Evolutionary conservation across 2,113 vertebrate genomes (phyloP).

Genomic region (Limnothrissa miodon): DNA sequence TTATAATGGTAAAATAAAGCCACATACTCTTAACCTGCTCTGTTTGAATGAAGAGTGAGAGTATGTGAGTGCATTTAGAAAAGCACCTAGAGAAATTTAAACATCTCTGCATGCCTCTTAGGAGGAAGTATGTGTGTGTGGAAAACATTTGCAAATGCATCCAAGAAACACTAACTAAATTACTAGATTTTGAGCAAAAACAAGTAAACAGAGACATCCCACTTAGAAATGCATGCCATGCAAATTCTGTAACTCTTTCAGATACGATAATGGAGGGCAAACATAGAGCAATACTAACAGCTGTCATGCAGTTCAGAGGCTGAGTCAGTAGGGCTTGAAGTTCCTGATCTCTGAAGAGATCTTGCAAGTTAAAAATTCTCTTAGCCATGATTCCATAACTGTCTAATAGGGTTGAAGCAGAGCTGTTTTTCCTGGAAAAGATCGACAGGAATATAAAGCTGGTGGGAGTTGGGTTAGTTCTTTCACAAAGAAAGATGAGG

Average conservation of each 20-base stretch:
- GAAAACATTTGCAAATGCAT: no score
- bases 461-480: no score
- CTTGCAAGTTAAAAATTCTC: not conserved
- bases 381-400: not conserved
- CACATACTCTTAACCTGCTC: not conserved
- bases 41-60: not conserved
- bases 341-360: not conserved
- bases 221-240: not conserved
- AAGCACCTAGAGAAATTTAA: not conserved
- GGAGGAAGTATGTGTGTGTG: conserved; percentile 7
- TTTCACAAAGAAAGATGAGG: no score
- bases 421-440: not conserved
- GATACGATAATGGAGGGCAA: not conserved
- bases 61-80: not conserved
- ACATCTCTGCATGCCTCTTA: not conserved
- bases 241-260: not conserved
- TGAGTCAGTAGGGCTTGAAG: not conserved
- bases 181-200: not conserved
- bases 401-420: not conserved
- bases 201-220: not conserved
- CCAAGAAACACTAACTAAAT: not conserved
- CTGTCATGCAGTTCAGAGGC: not conserved
- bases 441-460: not conserved
- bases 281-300: not conserved
- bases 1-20: not conserved